These are phyloP conservation scores for Agapetus fuscipes DNA, from an alignment of 2,888 invertebrate species.

Conservation along the genomic window DNA sequence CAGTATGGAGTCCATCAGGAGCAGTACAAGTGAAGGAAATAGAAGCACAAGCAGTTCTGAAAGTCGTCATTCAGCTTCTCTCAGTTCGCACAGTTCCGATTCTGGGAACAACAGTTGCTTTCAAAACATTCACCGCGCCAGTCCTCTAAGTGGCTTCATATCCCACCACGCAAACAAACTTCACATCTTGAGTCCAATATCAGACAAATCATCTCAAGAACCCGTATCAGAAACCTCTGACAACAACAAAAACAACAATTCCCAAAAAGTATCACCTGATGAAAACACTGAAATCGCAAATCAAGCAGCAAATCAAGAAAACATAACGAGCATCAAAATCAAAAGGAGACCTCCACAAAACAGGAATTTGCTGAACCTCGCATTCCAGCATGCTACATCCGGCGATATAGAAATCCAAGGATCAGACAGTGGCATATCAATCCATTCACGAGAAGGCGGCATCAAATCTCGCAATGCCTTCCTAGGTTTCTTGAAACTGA, in stretches of 20 bases:
- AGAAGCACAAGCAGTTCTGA: slow-evolving; percentile 79
- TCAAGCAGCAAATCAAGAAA: slow-evolving; percentile 31
- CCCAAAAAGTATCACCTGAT: slow-evolving; percentile 68
- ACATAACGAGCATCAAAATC: slow-evolving; percentile 45
- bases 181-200: slow-evolving; percentile 81
- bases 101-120: slow-evolving; percentile 54
- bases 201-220: slow-evolving; percentile 83
- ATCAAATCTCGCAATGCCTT: slow-evolving; percentile 57
- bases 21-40: slow-evolving; percentile 81
- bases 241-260: slow-evolving; percentile 69
- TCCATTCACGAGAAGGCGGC: slow-evolving; percentile 73
- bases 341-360: slow-evolving; percentile 64
- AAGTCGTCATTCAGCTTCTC: slow-evolving; percentile 71
- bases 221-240: slow-evolving; percentile 76
- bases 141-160: slow-evolving; percentile 57
- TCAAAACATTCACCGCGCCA: slow-evolving; percentile 47
- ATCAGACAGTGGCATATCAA: slow-evolving; percentile 81
- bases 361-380: slow-evolving; percentile 62
- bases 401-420: slow-evolving; percentile 72
- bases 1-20: slow-evolving; percentile 78
- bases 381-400: slow-evolving; percentile 52
- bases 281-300: slow-evolving; percentile 44
- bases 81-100: slow-evolving; percentile 81
- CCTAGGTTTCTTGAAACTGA: slow-evolving; percentile 45
- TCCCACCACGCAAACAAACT: slow-evolving; percentile 65